Base-by-base conservation (phyloP, 2,888 invertebrate genomes). In the Parthenolecanium corni region DNA sequence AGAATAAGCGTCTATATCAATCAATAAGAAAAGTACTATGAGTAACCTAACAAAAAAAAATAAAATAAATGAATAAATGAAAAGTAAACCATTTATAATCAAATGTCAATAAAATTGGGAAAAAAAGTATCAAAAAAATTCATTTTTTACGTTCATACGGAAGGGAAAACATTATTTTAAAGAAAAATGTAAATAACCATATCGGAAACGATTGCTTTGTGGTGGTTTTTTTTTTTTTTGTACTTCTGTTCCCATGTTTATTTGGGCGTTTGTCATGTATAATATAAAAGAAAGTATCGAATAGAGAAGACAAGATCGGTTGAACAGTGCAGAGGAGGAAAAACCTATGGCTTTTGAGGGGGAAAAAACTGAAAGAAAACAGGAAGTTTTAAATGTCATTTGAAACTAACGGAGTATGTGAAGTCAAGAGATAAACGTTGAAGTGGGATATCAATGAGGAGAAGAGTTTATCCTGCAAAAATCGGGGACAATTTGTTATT, bases 321-420 rank as follows among this genome's bases (percentile, higher is more conserved):
- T n/a, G n/a, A 44, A 16, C 9, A 14, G 20, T 16, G 20, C n/a
- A 20, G n/a, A 44, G n/a, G 20, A 16, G 9, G 9, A 31, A 31
- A 31, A 31, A 31, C 31, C 31, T 31, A 31, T 9, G 9, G 4
- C 31, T 31, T 31, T 31, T 31, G 31, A 4, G n/a, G n/a, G n/a
- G n/a, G n/a, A n/a, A n/a, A n/a, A n/a, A n/a, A n/a, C 31, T 6
- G 9, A 57, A 57, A 46, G 38, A 31, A 49, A 47, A 38, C 58
- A 58, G 58, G 58, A 58, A 58, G 58, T 49, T 58, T 49, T 58
- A 58, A 58, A 58, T 58, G 58, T 58, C 58, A 58, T 58, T 58
- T 58, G 58, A 58, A 58, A 49, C 36, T 58, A 58, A 58, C 58
- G 58, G 58, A 58, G 58, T 58, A 58, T 58, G 58, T 58, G 58